phyloP scores from a whole-genome alignment of 1,140 invertebrate species.

The Ostrea denselamellosa region DNA sequence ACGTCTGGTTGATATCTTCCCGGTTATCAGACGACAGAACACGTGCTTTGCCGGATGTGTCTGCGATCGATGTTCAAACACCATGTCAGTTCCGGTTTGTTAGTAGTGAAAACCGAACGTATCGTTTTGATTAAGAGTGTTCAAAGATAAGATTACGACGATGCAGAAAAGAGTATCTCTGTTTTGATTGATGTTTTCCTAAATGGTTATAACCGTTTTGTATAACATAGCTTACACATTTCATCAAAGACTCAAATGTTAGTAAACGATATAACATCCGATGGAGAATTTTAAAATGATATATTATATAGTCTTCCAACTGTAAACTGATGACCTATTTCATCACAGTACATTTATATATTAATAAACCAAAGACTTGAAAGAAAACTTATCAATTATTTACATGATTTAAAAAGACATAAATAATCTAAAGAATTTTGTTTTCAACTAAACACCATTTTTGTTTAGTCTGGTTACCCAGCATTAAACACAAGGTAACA shows the following conservation, averaged over 20 bases:
- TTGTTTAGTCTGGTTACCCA: too few relatives aligned
- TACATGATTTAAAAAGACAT: too few relatives aligned
- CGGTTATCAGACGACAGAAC: conserved; percentile 5
- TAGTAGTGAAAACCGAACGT: conserved; percentile 35
- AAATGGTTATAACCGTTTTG: too few relatives aligned
- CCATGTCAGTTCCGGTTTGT: conserved; percentile 36
- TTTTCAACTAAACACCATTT: too few relatives aligned
- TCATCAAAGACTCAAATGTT: conserved; percentile 2
- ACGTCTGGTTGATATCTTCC: background rate
- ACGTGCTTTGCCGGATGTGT: conserved; percentile 7
- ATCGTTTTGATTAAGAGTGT: conserved; percentile 30
- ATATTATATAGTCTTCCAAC: too few relatives aligned
- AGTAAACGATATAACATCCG: background rate
- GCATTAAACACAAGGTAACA: too few relatives aligned
- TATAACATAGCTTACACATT: background rate
- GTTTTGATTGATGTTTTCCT: background rate
- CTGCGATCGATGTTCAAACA: conserved; percentile 35
- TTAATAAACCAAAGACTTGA: too few relatives aligned
- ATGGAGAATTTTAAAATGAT: too few relatives aligned
- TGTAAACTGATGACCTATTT: too few relatives aligned
- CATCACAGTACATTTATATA: too few relatives aligned
- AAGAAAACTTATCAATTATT: too few relatives aligned
- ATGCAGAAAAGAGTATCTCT: background rate
- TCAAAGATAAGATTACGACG: conserved; percentile 30
- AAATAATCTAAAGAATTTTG: too few relatives aligned